Evolutionary conservation across 2,888 invertebrate species (phyloP).

Genomic region (Drosophila nr. medialis): DNA sequence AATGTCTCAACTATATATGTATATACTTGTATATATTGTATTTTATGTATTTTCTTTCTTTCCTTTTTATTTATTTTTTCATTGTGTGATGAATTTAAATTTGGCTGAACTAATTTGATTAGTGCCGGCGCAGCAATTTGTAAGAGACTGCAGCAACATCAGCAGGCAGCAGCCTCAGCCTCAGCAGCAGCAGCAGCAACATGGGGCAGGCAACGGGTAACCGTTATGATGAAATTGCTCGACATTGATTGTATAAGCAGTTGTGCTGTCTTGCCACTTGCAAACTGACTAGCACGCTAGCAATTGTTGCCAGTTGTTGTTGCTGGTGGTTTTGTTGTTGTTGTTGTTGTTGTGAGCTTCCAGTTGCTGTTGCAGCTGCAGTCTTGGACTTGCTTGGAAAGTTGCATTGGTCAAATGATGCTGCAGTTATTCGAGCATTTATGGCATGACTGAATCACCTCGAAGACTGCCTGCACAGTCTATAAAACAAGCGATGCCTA

Average conservation of each 20-base stretch:
- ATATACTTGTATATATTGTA: not conserved
- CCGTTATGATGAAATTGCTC: slow-evolving; percentile 77
- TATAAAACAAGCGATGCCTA: slow-evolving; percentile 54
- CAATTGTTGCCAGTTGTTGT: slow-evolving; percentile 39
- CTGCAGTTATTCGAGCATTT: slow-evolving; percentile 72
- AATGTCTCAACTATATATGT: slow-evolving; percentile 31
- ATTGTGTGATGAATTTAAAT: slow-evolving; percentile 60
- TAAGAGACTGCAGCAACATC: slow-evolving; percentile 15
- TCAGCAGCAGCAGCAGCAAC: slow-evolving; percentile 11
- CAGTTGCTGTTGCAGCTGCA: slow-evolving; percentile 35
- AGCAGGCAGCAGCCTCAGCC: slow-evolving; percentile 3
- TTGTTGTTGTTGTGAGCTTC: slow-evolving; percentile 19
- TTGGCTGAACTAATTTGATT: slow-evolving; percentile 73
- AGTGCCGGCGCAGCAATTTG: slow-evolving; percentile 38
- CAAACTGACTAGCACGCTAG: slow-evolving; percentile 36
- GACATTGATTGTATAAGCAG: slow-evolving; percentile 72
- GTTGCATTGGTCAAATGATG: slow-evolving; percentile 73
- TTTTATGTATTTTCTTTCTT: slow-evolving; percentile 8
- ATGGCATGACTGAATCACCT: slow-evolving; percentile 65
- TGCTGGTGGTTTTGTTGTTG: slow-evolving; percentile 2
- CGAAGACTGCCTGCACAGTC: slow-evolving; percentile 38
- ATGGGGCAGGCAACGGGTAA: slow-evolving; percentile 38
- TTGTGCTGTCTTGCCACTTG: slow-evolving; percentile 36
- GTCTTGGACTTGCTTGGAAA: slow-evolving; percentile 50
- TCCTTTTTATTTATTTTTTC: slow-evolving; percentile 17